Evolutionary conservation across 2,113 vertebrate species (phyloP).

Genomic region (Nerophis lumbriciformis): DNA sequence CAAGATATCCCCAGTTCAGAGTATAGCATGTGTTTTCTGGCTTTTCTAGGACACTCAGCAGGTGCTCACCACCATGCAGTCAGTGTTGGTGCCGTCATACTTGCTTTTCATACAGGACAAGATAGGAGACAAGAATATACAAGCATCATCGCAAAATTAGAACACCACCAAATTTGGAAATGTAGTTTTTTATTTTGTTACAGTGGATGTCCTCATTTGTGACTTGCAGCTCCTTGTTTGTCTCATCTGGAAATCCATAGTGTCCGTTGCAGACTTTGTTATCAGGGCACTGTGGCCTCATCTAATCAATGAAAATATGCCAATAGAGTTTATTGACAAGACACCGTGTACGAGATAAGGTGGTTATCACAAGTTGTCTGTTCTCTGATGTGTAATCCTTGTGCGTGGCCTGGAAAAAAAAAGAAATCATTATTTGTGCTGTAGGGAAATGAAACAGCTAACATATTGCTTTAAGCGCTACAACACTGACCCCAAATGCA

Average conservation of each 20-base stretch:
- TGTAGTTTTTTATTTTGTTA: slow-evolving; percentile 15
- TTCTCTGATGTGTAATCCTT: slow-evolving; percentile 36
- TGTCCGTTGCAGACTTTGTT: slow-evolving; percentile 11
- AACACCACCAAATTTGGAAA: slow-evolving; percentile 22
- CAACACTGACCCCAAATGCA: slow-evolving; percentile 2
- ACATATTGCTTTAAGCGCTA: slow-evolving; percentile 8
- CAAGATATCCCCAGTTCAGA: slow-evolving; percentile 39
- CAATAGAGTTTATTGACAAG: slow-evolving; percentile 31
- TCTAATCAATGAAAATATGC: slow-evolving; percentile 37
- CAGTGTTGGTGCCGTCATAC: slow-evolving; percentile 36
- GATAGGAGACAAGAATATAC: slow-evolving; percentile 46
- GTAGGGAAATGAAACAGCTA: slow-evolving; percentile 35
- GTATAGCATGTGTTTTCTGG: slow-evolving; percentile 36
- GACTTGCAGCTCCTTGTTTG: slow-evolving; percentile 16
- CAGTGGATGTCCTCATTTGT: slow-evolving; percentile 30
- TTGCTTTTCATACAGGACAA: slow-evolving; percentile 46
- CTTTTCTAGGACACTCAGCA: slow-evolving; percentile 62
- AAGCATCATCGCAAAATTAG: slow-evolving; percentile 44
- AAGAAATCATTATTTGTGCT: slow-evolving; percentile 45
- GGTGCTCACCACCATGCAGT: slow-evolving; percentile 42
- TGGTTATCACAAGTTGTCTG: slow-evolving; percentile 28
- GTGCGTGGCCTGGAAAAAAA: slow-evolving; percentile 7
- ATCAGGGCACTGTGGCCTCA: slow-evolving; percentile 23
- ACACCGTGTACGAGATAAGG: slow-evolving; percentile 39
- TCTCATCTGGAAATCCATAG: slow-evolving; percentile 22